A percentile compares a stretch with the other conserved stretches of the same genome.
Conservation (phyloP, 1,140 invertebrate species). For the Nomia melanderi region DNA sequence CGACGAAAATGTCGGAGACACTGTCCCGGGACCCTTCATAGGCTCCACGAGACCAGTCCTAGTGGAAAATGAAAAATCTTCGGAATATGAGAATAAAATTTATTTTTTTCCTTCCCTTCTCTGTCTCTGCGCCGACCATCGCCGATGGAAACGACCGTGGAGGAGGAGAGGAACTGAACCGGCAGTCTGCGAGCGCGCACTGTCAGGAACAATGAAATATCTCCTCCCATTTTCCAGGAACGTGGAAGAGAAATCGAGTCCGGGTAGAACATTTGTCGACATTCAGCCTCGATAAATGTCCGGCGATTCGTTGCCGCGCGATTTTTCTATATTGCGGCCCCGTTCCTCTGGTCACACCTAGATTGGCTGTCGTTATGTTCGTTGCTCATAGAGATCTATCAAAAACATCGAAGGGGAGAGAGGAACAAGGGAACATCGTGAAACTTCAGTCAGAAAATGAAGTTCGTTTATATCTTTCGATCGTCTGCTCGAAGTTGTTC, state of each 20-base stretch:
- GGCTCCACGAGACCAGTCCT: conserved; percentile 9
- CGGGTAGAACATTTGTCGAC: conserved; percentile 16
- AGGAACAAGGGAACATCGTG: too few species aligned
- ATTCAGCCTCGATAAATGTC: background rate
- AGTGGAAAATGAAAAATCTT: conserved; percentile 66
- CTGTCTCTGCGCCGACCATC: background rate
- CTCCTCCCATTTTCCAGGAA: conserved; percentile 48
- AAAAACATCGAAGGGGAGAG: too few species aligned
- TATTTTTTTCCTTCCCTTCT: conserved; percentile 40
- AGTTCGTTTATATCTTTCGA: too few species aligned
- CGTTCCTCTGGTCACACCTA: background rate
- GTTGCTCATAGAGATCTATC: background rate
- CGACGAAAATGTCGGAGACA: conserved; percentile 58
- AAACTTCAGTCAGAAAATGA: too few species aligned
- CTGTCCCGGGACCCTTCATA: conserved; percentile 4
- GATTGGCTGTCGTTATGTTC: too few species aligned
- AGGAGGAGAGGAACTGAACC: background rate
- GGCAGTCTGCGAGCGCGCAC: background rate
- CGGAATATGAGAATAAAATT: conserved; percentile 69
- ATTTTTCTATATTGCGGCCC: background rate
- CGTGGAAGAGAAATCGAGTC: conserved; percentile 31
- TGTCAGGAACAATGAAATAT: conserved; percentile 57
- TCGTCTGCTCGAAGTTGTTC: too few species aligned
- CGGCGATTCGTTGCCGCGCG: background rate
- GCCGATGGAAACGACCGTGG: background rate